Evolutionary conservation across 2,888 invertebrate genomes (phyloP), one percentile per base, ranked within the genome.

Genomic region (Microchrysa polita): DNA sequence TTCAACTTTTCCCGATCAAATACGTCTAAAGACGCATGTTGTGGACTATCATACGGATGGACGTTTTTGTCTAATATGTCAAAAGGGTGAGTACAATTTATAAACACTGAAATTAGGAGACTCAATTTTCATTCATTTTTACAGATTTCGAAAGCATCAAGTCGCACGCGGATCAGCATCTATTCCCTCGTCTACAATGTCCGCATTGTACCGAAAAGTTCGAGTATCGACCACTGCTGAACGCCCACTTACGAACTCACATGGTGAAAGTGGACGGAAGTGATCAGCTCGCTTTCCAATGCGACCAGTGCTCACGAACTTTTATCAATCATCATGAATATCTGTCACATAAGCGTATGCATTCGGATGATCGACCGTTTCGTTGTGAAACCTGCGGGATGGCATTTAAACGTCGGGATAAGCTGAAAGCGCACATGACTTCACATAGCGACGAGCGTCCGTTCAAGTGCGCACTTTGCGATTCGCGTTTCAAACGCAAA

Each of bases 31-130:
- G 34, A 40, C 57, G 55, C 69, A 69, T 20, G 42, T 69, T 5
- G 40, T 55, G 18, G 69, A 69, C n/a, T 69, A 55, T 69, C 69
- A 69, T 55, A 69, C 69, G 10, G 57, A 69, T 40, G 69, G 57
- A 12, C 55, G 34, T 12, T 10, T 69, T 16, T 69, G 69, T 40
- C 55, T 69, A 20, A 34, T 69, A 16, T 69, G 69, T 40, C 55
- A 69, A 40, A n/a, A 27, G 57, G 69, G 69, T 69, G 27, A 27
- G 27, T 53, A 18, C 22, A 22, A 4, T 42, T 44, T n/a, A n/a
- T n/a, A n/a, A n/a, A n/a, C n/a, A n/a, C n/a, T n/a, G n/a, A 7
- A 16, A 12, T 53, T 53, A 16, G 5, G n/a, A 16, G n/a, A 22
- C 12, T 52, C n/a, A 12, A 34, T 34, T 34, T n/a, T 34, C 4